phyloP scores from a whole-genome alignment of 2,888 invertebrate species.

The Odontocolon sp. region DNA sequence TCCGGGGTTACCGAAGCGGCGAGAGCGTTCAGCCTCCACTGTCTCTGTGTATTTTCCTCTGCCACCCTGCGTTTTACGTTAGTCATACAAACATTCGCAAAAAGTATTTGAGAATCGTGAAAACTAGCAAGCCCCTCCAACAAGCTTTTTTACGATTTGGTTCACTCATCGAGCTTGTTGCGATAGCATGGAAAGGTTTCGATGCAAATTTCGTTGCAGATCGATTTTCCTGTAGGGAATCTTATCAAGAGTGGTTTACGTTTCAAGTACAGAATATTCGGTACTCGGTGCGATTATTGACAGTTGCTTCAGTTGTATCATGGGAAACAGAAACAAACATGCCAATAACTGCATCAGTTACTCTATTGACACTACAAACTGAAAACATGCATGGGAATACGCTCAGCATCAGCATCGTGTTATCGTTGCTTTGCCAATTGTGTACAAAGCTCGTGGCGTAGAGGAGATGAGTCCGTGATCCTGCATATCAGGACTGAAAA shows the following conservation, averaged over 20 bases:
- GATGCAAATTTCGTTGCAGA: not conserved
- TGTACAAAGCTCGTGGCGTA: not conserved
- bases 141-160: not conserved
- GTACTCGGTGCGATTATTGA: too few species aligned
- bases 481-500: constrained; percentile 33
- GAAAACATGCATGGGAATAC: too few species aligned
- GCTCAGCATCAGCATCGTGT: not conserved
- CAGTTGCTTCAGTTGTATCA: too few species aligned
- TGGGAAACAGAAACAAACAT: too few species aligned
- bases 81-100: not conserved
- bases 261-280: too few species aligned
- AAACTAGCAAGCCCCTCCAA: not conserved
- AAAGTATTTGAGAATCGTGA: constrained; percentile 4
- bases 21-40: too few species aligned
- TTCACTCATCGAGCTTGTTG: too few species aligned
- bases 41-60: not conserved
- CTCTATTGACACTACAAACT: too few species aligned
- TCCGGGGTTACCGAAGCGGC: too few species aligned
- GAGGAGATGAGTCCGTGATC: constrained; percentile 36
- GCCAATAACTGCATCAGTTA: too few species aligned
- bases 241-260: too few species aligned
- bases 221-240: not conserved
- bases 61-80: not conserved
- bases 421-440: constrained; percentile 14
- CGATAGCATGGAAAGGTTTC: too few species aligned